Base-by-base conservation (phyloP, 2,888 invertebrate genomes). In the Acrobasis suavella region DNA sequence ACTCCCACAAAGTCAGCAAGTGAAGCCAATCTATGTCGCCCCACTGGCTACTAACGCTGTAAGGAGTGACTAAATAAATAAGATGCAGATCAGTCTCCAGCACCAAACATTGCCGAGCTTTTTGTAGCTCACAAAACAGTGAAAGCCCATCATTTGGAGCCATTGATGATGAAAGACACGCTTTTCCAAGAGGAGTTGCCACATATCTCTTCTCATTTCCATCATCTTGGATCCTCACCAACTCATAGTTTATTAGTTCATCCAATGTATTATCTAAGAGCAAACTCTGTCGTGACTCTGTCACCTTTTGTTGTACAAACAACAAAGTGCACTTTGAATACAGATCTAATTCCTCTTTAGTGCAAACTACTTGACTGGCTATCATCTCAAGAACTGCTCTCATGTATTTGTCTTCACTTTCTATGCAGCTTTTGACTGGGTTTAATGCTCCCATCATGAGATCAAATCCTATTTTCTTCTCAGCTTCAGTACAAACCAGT, bases 21-120 rank as follows among this genome's bases (percentile, higher is more conserved):
- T 94, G 93, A 79, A 96, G 91, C 97, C 97, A 97, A 79, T 99
- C 97, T 58, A 98, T 92, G 75, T 95, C 93, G 64, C 94, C 93
- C 93, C 96, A 94, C 65, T 97, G 96, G 77, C 95, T 95, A 73
- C 96, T 95, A 37, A 97, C 95, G 82, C 96, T 97, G 68, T 97
- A 96, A 0, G 99, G 99, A 2, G 99, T 99, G 50, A 98, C 98
- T 76, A 98, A 92, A 86, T 99, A 99, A 58, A 99, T 95, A 50
- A 99, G 94, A 87, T 99, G 99, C 2, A 99, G 93, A 76, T 99
- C 99, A 62, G 97, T 97, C 81, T 98, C 98, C 12, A 99, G 89
- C 0, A 98, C 98, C 80, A 99, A 96, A 78, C 97, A 96, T 73
- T 96, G 95, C 9, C 98, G 93, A 0, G 99, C 98, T 83, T 96